phyloP scores from a whole-genome alignment of 2,888 invertebrate species.

The Scaptodrosophila latifasciaeformis region DNA sequence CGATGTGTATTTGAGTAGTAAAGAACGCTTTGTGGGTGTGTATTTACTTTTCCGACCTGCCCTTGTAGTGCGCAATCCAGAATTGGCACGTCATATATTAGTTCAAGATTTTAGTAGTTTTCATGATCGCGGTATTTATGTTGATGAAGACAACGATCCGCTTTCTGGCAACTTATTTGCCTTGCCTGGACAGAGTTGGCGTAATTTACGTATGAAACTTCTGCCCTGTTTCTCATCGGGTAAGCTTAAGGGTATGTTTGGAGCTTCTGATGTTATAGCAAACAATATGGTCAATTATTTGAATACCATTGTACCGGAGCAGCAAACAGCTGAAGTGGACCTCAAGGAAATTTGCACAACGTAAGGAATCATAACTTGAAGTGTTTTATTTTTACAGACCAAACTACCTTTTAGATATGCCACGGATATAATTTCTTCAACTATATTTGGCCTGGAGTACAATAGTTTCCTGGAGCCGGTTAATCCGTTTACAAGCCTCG shows the following conservation, averaged over 20 bases:
- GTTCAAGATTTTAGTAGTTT: slow-evolving; percentile 80
- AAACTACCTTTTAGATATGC: slow-evolving; percentile 55
- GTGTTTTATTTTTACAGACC: background rate
- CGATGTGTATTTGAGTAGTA: slow-evolving; percentile 76
- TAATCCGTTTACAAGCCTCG: slow-evolving; percentile 56
- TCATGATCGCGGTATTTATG: slow-evolving; percentile 79
- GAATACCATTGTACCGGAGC: slow-evolving; percentile 60
- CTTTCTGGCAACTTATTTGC: slow-evolving; percentile 76
- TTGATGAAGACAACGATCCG: slow-evolving; percentile 79
- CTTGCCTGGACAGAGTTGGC: slow-evolving; percentile 77
- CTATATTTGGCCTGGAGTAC: slow-evolving; percentile 72
- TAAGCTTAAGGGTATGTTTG: slow-evolving; percentile 80
- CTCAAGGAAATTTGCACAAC: slow-evolving; percentile 65
- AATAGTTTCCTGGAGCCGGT: slow-evolving; percentile 61
- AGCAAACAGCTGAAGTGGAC: slow-evolving; percentile 72
- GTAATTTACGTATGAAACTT: slow-evolving; percentile 78
- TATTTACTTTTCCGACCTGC: slow-evolving; percentile 79
- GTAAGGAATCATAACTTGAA: slow-evolving; percentile 20
- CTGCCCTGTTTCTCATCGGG: slow-evolving; percentile 81
- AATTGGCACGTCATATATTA: slow-evolving; percentile 78
- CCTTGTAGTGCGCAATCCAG: slow-evolving; percentile 78
- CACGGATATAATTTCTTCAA: slow-evolving; percentile 72
- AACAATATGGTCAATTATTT: slow-evolving; percentile 76
- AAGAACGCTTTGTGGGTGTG: slow-evolving; percentile 76
- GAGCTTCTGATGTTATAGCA: slow-evolving; percentile 77